Evolutionary conservation across 2,797 vertebrate genomes (phyloP), one percentile per base, ranked within the genome.

Genomic region (Amblyraja radiata): DNA sequence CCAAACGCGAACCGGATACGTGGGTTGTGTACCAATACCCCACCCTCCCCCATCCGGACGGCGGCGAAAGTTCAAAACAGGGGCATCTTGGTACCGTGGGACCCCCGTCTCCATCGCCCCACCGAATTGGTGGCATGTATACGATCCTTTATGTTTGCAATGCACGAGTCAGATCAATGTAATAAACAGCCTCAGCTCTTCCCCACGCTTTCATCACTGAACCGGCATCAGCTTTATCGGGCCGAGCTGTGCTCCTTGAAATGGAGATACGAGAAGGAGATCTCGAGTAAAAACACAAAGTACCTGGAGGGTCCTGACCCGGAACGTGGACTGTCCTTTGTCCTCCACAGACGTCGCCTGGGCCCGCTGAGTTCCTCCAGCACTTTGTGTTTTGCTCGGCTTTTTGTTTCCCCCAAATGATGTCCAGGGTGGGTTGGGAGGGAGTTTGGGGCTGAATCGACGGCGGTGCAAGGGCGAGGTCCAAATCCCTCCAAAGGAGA

Each of bases 131-230:
- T 46, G 46, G 46, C 76, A 32, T 77, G 6, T 77, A 32, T 10
- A 32, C 9, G 46, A 10, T 77, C 23, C 28, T 13, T 32, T 77
- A 0, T n/a, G 1, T 28, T 16, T 80, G 76, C 46, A 80, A 21
- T 61, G 23, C 10, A 58, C 94, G 94, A 93, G 93, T 94, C 93
- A 78, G 93, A 93, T 93, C 93, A 94, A 86, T 94, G 94, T 94
- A 94, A 93, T 92, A 90, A 28, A 76, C 74, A 28, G 21, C 65
- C 65, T 61, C 39, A 16, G 21, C 4, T 25, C 9, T 54, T 39
- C 36, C 18, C 54, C 90, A n/a, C 46, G 46, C 3, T 46, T 21
- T 65, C 65, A 92, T 54, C 6, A 90, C 71, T 18, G 36, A 90
- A 81, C 54, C 36, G 79, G 80, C 21, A 11, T 46, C 3, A 83